A percentile compares a stretch with the other conserved stretches of the same genome.
Conservation (phyloP, 2,113 vertebrate genomes). For the Lophura nycthemera region DNA sequence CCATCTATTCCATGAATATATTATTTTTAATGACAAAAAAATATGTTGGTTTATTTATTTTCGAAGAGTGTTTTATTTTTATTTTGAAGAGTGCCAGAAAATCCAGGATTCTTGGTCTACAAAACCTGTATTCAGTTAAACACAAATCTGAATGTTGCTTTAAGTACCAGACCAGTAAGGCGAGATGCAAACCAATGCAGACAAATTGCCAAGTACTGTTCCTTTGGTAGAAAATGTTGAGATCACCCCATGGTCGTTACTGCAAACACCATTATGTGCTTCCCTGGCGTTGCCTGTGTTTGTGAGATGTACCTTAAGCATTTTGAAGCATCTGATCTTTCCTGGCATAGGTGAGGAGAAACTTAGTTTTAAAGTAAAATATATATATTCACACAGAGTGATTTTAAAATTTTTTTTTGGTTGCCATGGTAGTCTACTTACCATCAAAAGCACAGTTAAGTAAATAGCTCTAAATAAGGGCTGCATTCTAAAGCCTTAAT, state of each 20-base stretch:
- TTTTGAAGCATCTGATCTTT: neutral
- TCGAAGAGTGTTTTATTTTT: too few species aligned
- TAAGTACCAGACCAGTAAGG: neutral
- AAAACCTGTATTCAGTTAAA: neutral
- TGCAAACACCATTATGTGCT: neutral
- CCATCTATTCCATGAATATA: neutral
- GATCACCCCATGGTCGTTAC: neutral
- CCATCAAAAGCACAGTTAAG: neutral
- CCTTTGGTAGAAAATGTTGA: neutral
- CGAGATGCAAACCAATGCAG: neutral
- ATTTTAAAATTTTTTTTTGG: neutral
- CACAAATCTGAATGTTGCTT: neutral
- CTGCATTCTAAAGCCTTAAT: neutral
- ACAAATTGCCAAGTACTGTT: neutral
- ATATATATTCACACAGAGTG: neutral
- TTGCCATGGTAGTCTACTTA: neutral
- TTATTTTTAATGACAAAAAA: neutral
- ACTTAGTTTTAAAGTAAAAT: neutral
- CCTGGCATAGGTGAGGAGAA: neutral
- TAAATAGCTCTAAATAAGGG: neutral
- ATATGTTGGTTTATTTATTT: too few species aligned
- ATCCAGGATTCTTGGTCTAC: fast-evolving
- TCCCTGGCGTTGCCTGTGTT: neutral
- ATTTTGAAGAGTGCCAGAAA: too few species aligned
- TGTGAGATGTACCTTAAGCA: neutral